Evolutionary conservation across 2,888 invertebrate genomes (phyloP).

Genomic region (Dolomedes plantarius): DNA sequence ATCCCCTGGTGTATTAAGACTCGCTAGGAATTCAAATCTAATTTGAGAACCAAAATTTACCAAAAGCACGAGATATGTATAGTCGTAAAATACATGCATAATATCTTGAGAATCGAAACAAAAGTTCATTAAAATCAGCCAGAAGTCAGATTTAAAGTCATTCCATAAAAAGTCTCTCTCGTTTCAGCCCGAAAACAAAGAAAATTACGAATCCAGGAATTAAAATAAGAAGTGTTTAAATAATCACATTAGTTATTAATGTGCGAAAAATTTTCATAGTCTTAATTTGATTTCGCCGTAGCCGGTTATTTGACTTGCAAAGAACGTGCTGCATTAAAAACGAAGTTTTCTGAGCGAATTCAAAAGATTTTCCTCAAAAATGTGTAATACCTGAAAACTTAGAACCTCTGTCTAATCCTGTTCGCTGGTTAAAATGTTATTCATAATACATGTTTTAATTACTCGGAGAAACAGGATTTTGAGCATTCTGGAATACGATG

Average conservation of each 20-base stretch:
- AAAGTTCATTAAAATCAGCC: constrained; percentile 4
- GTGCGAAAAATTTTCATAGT: background rate
- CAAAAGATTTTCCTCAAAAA: background rate
- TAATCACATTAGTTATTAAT: constrained; percentile 23
- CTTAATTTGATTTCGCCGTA: constrained; percentile 22
- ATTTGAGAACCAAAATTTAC: background rate
- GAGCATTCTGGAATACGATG: background rate
- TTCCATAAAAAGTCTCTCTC: background rate
- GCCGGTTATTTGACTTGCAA: constrained; percentile 9
- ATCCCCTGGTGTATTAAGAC: background rate
- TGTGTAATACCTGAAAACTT: background rate
- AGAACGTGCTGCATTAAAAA: background rate
- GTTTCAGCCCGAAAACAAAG: background rate
- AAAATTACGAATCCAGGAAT: background rate
- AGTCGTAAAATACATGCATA: background rate
- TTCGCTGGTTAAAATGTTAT: constrained; percentile 3
- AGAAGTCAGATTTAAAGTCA: background rate
- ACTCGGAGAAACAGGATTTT: background rate
- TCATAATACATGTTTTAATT: constrained; percentile 30
- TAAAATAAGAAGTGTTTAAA: constrained; percentile 8
- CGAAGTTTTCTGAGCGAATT: background rate
- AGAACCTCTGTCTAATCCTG: background rate
- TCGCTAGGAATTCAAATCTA: constrained; percentile 2
- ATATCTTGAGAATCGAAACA: background rate
- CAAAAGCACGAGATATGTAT: background rate